Evolutionary conservation across 2,113 vertebrate species (phyloP), one percentile per base, ranked within the genome.

Genomic region (Serinus canaria): DNA sequence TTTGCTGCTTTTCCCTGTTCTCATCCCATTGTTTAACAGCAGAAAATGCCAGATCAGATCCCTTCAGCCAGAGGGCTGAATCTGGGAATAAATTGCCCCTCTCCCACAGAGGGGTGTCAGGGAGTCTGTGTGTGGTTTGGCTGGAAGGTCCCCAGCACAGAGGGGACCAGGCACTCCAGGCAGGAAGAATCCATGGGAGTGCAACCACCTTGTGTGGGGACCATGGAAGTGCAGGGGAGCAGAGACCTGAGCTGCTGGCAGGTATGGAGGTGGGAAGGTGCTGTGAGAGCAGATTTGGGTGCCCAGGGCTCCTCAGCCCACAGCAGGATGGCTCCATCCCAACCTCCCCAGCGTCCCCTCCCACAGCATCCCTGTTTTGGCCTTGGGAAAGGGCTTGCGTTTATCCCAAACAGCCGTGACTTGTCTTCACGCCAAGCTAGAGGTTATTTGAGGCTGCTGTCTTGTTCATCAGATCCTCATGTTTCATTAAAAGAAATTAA

Each of bases 401-500:
- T 96, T 92, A 91, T 85, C 70, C 89, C 78, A 95, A 85, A 78
- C 70, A 95, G 84, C 70, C 25, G 5, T 50, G 52, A 62, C 46
- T 84, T 91, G 87, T 88, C 84, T 96, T 37, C 70, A 76, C 0
- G 43, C 91, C 91, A 95, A 95, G 46, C 53, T n/a, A 69, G 91
- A 27, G 91, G 94, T 94, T 95, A 91, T 94, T 81, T 72, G 62
- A 96, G 92, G 95, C 87, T 87, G 69, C 77, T 87, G 66, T 41
- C 78, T 73, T 20, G 28, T 83, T 96, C 89, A 85, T 89, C 94
- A 91, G 56, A 84, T 81, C 87, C 89, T 94, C 68, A 44, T 87
- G 84, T 87, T 92, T 68, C 46, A 30, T 86, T 95, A 43, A 77
- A 87, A 77, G 76, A 49, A 76, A 83, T 28, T 73, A 73, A 49